Conservation (phyloP, 2,888 invertebrate species). For the Mechanitis messenoides region DNA sequence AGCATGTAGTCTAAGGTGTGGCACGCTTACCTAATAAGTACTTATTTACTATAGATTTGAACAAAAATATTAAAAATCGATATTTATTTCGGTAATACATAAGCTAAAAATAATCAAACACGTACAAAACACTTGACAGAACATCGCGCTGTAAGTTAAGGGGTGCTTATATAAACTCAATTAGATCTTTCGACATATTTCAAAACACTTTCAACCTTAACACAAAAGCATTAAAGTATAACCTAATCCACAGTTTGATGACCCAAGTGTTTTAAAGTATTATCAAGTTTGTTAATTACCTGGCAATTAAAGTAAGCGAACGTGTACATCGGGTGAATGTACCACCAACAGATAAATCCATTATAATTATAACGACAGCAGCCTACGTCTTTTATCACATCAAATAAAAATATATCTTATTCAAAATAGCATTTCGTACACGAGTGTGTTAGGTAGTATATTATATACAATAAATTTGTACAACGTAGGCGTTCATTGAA, state of each 20-base stretch:
- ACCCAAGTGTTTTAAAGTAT: constrained; percentile 15
- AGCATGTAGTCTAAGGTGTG: too few species aligned
- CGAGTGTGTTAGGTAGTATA: neutral
- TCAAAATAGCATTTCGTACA: neutral
- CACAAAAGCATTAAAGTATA: constrained; percentile 7
- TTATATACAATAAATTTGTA: too few species aligned
- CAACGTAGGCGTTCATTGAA: too few species aligned
- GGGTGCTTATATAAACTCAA: constrained; percentile 9
- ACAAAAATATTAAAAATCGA: too few species aligned
- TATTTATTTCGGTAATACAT: too few species aligned
- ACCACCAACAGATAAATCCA: constrained; percentile 3
- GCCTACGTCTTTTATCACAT: neutral
- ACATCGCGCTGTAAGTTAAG: constrained; percentile 15
- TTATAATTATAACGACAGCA: neutral
- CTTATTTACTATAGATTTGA: too few species aligned
- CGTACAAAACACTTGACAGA: constrained; percentile 6
- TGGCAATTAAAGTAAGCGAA: constrained; percentile 15
- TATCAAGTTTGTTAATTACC: constrained; percentile 17
- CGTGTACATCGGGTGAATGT: constrained; percentile 3
- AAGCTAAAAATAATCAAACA: neutral
- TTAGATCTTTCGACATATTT: constrained; percentile 14
- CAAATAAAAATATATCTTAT: neutral
- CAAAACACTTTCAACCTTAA: constrained; percentile 8
- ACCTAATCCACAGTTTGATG: constrained; percentile 12
- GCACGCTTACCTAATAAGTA: too few species aligned